Evolutionary conservation across 2,888 invertebrate species (phyloP).

Genomic region (Sabatieria punctata): DNA sequence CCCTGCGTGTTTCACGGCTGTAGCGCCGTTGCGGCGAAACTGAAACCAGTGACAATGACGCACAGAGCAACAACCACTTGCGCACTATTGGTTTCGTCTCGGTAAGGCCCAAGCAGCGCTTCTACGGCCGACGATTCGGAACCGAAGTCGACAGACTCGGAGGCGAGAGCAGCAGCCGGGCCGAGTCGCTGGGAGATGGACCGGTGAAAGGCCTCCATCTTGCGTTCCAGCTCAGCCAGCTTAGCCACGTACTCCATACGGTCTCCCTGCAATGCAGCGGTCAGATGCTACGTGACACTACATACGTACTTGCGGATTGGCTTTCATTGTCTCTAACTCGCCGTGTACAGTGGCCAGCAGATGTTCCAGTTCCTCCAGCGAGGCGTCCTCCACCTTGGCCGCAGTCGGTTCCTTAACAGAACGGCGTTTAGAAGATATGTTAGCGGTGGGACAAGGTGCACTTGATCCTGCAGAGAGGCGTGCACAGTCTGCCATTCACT

Average conservation of each 20-base stretch:
- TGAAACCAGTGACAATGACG: neutral
- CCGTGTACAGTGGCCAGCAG: constrained; percentile 13
- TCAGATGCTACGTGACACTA: too few species aligned
- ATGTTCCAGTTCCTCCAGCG: constrained; percentile 14
- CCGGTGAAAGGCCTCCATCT: constrained; percentile 14
- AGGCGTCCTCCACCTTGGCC: neutral
- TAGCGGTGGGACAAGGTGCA: neutral
- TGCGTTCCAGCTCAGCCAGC: constrained; percentile 12
- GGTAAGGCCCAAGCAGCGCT: neutral
- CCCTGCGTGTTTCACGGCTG: neutral
- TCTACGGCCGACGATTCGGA: neutral
- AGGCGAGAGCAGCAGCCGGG: neutral
- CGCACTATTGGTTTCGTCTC: neutral
- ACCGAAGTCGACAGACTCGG: neutral
- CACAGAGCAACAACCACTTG: neutral
- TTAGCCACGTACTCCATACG: constrained; percentile 11
- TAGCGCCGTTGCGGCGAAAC: neutral
- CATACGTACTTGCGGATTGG: constrained; percentile 11
- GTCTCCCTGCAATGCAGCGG: neutral
- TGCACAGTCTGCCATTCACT: too few species aligned
- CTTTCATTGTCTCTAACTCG: constrained; percentile 13
- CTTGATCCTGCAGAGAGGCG: too few species aligned
- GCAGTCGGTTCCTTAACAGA: too few species aligned
- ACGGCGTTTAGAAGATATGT: too few species aligned
- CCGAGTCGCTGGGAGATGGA: constrained; percentile 6